These are phyloP conservation scores for Polietes domitor DNA, from an alignment of 2,888 invertebrate species.

Conservation along the genomic window DNA sequence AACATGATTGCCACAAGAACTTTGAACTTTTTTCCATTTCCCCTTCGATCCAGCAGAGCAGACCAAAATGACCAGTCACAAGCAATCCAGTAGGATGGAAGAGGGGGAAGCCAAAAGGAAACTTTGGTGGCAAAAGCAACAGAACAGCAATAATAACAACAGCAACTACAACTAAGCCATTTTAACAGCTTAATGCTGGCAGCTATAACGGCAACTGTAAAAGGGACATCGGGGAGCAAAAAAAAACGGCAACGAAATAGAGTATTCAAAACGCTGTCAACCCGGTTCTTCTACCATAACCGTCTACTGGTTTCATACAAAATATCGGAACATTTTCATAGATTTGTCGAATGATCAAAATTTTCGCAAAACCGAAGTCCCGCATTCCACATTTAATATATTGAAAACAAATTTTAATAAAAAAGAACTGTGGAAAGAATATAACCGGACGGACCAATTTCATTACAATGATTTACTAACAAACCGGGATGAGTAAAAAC, in stretches of 20 bases:
- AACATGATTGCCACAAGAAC: slow-evolving; percentile 63
- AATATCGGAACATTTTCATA: no score
- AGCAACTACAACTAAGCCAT: slow-evolving; percentile 52
- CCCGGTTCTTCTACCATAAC: neutral
- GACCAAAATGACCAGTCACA: slow-evolving; percentile 63
- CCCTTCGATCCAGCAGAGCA: slow-evolving; percentile 17
- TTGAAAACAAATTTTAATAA: no score
- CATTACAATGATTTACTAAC: no score
- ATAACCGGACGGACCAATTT: no score
- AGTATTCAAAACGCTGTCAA: slow-evolving; percentile 19
- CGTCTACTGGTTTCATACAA: no score
- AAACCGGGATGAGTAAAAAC: no score
- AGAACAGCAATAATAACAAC: slow-evolving; percentile 42
- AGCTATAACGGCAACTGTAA: slow-evolving; percentile 56
- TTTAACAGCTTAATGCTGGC: slow-evolving; percentile 67
- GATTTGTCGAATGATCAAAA: no score
- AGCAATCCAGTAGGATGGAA: slow-evolving; percentile 42
- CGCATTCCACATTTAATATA: no score
- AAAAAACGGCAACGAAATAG: slow-evolving; percentile 43
- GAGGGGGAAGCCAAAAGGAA: slow-evolving; percentile 44
- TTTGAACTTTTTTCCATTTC: slow-evolving; percentile 63
- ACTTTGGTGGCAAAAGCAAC: slow-evolving; percentile 46
- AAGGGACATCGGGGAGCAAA: slow-evolving; percentile 45
- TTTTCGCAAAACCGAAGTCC: no score
- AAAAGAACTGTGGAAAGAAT: no score